Conservation (phyloP, 2,797 vertebrate species). For the Clarias fuscus region DNA sequence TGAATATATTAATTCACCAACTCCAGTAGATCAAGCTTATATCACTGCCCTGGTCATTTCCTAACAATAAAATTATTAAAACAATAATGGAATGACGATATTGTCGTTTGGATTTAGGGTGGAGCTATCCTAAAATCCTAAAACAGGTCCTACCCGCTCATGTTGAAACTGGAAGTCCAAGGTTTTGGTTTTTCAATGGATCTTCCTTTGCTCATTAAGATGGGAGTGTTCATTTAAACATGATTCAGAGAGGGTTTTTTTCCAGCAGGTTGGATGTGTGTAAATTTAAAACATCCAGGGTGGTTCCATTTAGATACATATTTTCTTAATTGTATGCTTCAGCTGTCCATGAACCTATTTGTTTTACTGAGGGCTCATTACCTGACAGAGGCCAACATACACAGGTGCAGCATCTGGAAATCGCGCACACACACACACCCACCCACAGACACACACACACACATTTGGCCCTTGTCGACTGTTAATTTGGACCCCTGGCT, state of each 20-base stretch:
- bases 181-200: constrained; percentile 65
- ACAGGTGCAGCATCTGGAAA: not conserved
- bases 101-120: no score
- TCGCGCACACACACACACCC: no score
- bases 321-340: constrained; percentile 80
- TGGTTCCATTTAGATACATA: constrained; percentile 73
- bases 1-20: no score
- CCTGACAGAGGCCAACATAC: constrained; percentile 57
- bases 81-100: no score
- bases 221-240: constrained; percentile 71
- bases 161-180: not conserved
- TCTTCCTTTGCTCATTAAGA: constrained; percentile 79
- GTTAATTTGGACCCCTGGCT: no score
- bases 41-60: no score
- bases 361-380: constrained; percentile 77
- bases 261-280: constrained; percentile 74
- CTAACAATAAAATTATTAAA: no score
- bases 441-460: not conserved
- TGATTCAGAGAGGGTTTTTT: constrained; percentile 68
- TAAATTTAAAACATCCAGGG: constrained; percentile 83
- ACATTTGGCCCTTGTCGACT: not conserved
- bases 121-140: no score
- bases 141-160: no score
- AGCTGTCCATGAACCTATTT: constrained; percentile 77
- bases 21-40: no score